Conservation (phyloP, 2,113 vertebrate species). For the Anguilla japonica region DNA sequence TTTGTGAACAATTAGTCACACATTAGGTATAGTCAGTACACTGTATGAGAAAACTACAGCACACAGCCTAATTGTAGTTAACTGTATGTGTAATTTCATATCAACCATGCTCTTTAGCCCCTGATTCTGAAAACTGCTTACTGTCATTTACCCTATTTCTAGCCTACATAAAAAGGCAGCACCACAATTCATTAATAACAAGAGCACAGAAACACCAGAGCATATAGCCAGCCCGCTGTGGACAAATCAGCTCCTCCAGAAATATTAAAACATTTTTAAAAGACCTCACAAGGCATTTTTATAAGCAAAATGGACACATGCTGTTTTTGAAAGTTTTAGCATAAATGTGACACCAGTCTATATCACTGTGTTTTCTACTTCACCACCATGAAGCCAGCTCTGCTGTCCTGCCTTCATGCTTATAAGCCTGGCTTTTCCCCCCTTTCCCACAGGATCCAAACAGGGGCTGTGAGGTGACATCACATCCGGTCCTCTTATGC, state of each 20-base stretch:
- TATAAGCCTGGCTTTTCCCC: neutral
- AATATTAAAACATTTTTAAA: neutral
- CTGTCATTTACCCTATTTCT: neutral
- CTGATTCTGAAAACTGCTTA: neutral
- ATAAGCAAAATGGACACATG: neutral
- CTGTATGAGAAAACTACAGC: neutral
- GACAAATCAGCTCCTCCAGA: neutral
- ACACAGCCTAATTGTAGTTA: no score
- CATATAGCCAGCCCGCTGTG: neutral
- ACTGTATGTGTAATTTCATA: neutral
- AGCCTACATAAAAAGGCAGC: neutral
- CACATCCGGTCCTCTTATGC: constrained; percentile 57
- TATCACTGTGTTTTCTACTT: neutral
- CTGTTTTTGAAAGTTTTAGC: neutral
- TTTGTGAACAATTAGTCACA: neutral
- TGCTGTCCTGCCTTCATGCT: neutral
- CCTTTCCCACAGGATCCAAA: neutral
- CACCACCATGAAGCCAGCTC: neutral
- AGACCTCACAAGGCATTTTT: neutral
- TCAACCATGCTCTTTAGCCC: neutral
- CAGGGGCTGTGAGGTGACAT: constrained; percentile 36
- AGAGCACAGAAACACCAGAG: neutral
- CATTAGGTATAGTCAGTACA: neutral
- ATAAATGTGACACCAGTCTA: neutral
- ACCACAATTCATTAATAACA: neutral